A percentile compares a stretch with the other conserved stretches of the same genome.
Evolutionary conservation across 2,113 vertebrate genomes (phyloP).

Genomic region (Malurus alboscapulatus): DNA sequence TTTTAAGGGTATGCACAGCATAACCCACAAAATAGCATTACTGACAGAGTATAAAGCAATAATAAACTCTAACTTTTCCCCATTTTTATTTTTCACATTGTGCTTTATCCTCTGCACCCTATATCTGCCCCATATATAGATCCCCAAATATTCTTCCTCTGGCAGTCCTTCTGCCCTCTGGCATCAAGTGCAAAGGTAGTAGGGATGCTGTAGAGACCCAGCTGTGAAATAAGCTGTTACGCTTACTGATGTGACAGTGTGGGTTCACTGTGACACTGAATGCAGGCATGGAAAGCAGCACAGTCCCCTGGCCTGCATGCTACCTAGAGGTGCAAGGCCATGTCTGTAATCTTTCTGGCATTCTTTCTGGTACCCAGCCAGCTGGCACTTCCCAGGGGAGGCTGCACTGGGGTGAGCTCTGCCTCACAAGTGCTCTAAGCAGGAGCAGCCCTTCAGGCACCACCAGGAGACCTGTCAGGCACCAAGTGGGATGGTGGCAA

Average conservation of each 20-base stretch:
- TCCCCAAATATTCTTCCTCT: not conserved
- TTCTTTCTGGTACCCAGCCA: not conserved
- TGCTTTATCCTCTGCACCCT: not conserved
- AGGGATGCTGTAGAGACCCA: too few species aligned
- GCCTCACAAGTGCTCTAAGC: not conserved
- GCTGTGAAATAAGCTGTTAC: not conserved
- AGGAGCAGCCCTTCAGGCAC: not conserved
- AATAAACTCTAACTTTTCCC: not conserved
- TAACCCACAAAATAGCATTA: not conserved
- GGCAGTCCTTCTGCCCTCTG: not conserved
- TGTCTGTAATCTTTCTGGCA: not conserved
- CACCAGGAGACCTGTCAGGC: not conserved
- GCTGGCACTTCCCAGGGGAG: not conserved
- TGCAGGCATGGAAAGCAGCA: not conserved
- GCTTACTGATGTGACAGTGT: not conserved
- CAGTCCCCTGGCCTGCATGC: fast-evolving
- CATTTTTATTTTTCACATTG: not conserved
- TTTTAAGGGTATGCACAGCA: not conserved
- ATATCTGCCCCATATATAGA: not conserved
- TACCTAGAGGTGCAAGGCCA: not conserved
- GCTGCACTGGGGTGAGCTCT: fast-evolving
- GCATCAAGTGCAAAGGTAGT: not conserved
- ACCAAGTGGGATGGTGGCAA: not conserved
- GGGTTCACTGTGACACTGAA: not conserved
- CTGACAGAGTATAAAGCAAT: not conserved